phyloP scores from a whole-genome alignment of 2,888 invertebrate genomes.

The Agonum fuliginosum region DNA sequence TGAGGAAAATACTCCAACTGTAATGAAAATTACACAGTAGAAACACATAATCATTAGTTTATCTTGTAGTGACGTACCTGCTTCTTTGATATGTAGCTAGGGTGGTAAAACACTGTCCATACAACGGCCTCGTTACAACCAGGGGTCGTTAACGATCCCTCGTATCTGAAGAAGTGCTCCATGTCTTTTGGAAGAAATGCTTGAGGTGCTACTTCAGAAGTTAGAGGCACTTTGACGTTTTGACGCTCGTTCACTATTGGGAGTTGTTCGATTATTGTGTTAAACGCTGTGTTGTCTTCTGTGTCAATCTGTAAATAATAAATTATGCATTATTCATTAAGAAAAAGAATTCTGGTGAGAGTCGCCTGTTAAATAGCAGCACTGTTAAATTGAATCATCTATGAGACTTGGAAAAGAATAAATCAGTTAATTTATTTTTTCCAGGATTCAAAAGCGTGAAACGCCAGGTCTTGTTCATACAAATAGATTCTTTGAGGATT shows the following conservation, averaged over 20 bases:
- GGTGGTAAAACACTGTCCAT: slow-evolving; percentile 80
- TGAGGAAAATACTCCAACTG: slow-evolving; percentile 27
- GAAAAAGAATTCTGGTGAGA: too few species aligned
- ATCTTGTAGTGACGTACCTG: too few species aligned
- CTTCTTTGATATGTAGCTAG: slow-evolving; percentile 73
- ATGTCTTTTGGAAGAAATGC: slow-evolving; percentile 76
- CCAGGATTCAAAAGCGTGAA: too few species aligned
- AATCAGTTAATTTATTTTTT: too few species aligned
- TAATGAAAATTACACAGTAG: background rate
- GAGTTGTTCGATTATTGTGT: slow-evolving; percentile 65
- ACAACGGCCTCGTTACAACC: slow-evolving; percentile 83
- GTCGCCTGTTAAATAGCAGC: too few species aligned
- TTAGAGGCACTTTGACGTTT: background rate
- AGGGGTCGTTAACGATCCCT: slow-evolving; percentile 86
- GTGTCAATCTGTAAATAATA: slow-evolving; percentile 66
- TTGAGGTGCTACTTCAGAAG: slow-evolving; percentile 66
- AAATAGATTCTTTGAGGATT: too few species aligned
- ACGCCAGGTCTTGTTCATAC: background rate
- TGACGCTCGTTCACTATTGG: background rate
- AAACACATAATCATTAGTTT: background rate
- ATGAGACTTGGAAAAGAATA: too few species aligned
- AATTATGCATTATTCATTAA: background rate
- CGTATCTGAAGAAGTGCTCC: slow-evolving; percentile 78
- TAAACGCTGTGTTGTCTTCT: slow-evolving; percentile 69
- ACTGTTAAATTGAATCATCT: too few species aligned